Percentiles rank a stretch among this genome's conserved stretches.
These are phyloP conservation scores for Orthosia cruda DNA, from an alignment of 2,888 invertebrate species.

Conservation along the genomic window DNA sequence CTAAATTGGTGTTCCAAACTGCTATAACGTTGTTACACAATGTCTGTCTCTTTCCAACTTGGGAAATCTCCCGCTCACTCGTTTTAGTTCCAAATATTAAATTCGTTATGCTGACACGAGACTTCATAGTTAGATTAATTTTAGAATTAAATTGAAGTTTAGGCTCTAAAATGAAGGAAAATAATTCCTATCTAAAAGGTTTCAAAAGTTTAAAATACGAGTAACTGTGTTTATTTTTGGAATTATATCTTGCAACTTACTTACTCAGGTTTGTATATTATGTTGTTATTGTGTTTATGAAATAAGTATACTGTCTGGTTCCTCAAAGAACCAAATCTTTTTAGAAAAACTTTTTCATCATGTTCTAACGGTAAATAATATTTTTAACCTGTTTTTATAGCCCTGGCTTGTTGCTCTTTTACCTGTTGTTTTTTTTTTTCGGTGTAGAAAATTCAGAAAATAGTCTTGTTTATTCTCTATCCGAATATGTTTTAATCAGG, in stretches of 20 bases:
- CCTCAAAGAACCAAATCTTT: neutral
- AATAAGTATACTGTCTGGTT: neutral
- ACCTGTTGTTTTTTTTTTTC: neutral
- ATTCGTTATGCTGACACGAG: constrained; percentile 21
- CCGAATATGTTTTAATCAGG: neutral
- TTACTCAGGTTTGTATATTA: neutral
- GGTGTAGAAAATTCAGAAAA: neutral
- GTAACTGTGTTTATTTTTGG: neutral
- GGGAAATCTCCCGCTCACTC: constrained; percentile 36
- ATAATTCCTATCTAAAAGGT: neutral
- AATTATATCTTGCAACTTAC: neutral
- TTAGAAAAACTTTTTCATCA: neutral
- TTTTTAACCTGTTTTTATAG: neutral
- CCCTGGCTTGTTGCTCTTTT: neutral
- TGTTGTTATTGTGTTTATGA: no score
- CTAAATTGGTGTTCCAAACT: constrained; percentile 64
- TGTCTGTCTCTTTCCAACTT: constrained; percentile 40
- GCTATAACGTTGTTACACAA: constrained; percentile 64
- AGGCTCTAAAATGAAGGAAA: neutral
- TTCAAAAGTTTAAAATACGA: neutral
- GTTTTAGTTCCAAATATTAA: constrained; percentile 42
- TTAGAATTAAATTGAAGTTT: constrained; percentile 25
- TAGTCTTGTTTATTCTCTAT: neutral
- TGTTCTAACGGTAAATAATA: neutral
- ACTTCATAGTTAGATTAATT: constrained; percentile 41